A percentile compares a stretch with the other conserved stretches of the same genome.
These are phyloP conservation scores for Perodicticus potto DNA, from an alignment of 2,797 vertebrate genomes.

Conservation along the genomic window DNA sequence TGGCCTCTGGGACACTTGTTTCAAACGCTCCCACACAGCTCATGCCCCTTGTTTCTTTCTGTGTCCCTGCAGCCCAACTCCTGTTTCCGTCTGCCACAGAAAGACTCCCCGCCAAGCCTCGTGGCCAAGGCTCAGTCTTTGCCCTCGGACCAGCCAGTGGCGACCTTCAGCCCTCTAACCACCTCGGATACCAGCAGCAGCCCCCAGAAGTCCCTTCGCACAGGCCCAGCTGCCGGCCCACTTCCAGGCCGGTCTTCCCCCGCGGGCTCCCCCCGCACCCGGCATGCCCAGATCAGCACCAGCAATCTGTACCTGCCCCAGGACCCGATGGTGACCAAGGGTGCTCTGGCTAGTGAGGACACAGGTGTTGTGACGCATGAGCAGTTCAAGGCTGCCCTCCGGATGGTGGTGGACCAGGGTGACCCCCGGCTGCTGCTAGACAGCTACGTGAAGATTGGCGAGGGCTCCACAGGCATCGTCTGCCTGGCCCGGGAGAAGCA, in stretches of 20 bases:
- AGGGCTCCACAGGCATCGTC: slow-evolving; percentile 98
- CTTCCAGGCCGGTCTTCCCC: slow-evolving; percentile 94
- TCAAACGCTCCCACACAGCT: neutral
- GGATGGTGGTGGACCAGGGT: slow-evolving; percentile 99
- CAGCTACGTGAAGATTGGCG: slow-evolving; percentile 98
- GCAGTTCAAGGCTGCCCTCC: slow-evolving; percentile 98
- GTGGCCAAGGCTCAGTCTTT: slow-evolving; percentile 89
- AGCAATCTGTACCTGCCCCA: slow-evolving; percentile 93
- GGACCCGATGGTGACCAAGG: slow-evolving; percentile 89
- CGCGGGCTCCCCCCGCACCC: slow-evolving; percentile 94
- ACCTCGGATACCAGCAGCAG: slow-evolving; percentile 90
- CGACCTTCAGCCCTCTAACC: slow-evolving; percentile 83
- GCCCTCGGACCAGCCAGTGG: slow-evolving; percentile 85
- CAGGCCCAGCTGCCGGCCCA: slow-evolving; percentile 79
- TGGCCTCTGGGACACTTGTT: neutral
- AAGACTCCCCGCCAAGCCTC: slow-evolving; percentile 82
- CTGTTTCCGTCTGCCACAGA: slow-evolving; percentile 84
- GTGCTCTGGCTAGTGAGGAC: slow-evolving; percentile 89
- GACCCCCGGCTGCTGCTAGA: slow-evolving; percentile 96
- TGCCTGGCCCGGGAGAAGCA: slow-evolving; percentile 98
- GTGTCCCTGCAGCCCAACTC: slow-evolving; percentile 81
- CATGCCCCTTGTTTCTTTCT: slow-evolving; percentile 18
- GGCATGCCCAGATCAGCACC: slow-evolving; percentile 95
- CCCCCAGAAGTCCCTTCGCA: slow-evolving; percentile 87
- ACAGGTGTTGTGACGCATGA: slow-evolving; percentile 96